phyloP scores from a whole-genome alignment of 2,888 invertebrate species.

The Tridacna gigas region DNA sequence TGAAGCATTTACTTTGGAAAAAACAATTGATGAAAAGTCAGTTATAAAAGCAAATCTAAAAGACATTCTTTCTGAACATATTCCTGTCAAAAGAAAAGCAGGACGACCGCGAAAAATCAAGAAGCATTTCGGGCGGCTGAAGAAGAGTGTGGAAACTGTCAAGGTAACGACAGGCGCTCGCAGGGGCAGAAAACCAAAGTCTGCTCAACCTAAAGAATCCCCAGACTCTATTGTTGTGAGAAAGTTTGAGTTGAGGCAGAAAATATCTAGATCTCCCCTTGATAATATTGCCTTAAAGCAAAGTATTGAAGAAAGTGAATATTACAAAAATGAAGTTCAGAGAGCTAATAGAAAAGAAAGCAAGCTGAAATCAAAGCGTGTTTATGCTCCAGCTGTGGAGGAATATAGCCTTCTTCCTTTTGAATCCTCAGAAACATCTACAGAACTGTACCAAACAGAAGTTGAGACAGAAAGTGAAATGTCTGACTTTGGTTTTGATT shows the following conservation, averaged over 20 bases:
- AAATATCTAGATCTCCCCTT: slow-evolving; percentile 77
- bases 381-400: slow-evolving; percentile 1
- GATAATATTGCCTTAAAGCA: slow-evolving; percentile 78
- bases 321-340: slow-evolving; percentile 71
- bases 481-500: slow-evolving; percentile 5
- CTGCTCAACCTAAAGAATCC: slow-evolving; percentile 27
- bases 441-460: neutral
- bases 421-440: neutral
- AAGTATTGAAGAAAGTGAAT: slow-evolving; percentile 75
- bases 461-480: slow-evolving; percentile 11
- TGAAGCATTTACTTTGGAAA: neutral
- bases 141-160: neutral
- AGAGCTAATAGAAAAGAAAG: slow-evolving; percentile 68
- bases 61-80: neutral
- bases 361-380: slow-evolving; percentile 40
- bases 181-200: slow-evolving; percentile 2
- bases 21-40: neutral
- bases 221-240: slow-evolving; percentile 35
- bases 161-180: neutral
- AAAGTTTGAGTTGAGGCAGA: slow-evolving; percentile 74
- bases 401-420: neutral
- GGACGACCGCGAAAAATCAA: slow-evolving; percentile 12
- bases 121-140: neutral
- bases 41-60: neutral
- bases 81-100: neutral